Conservation (phyloP, 2,888 invertebrate genomes). For the Pseudococcus jackbeardsleyi region DNA sequence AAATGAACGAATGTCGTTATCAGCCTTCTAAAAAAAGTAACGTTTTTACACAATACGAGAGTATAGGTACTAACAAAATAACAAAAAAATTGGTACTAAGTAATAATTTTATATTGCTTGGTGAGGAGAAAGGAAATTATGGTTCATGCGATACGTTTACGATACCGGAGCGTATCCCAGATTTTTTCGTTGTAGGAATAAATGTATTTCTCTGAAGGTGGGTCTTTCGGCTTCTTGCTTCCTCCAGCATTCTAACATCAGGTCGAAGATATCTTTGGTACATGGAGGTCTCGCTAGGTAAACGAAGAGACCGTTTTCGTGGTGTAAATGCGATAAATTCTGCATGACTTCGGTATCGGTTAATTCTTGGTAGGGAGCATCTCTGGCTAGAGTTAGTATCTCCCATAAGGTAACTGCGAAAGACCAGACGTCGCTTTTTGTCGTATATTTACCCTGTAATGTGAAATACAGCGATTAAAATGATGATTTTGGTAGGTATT, state of each 20-base stretch:
- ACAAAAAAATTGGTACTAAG: conserved; percentile 58
- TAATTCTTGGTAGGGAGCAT: conserved; percentile 82
- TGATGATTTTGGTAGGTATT: no score
- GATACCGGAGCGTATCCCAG: conserved; percentile 70
- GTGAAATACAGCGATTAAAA: no score
- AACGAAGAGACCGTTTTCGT: conserved; percentile 71
- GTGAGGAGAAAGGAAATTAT: conserved; percentile 34
- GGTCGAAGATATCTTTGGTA: conserved; percentile 75
- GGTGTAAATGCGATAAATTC: conserved; percentile 81
- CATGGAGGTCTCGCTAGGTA: conserved; percentile 72
- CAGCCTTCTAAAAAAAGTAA: conserved; percentile 58
- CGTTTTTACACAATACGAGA: conserved; percentile 45
- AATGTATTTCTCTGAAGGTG: conserved; percentile 75
- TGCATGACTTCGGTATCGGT: conserved; percentile 85
- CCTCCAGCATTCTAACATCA: conserved; percentile 77
- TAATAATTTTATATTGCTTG: conserved; percentile 56
- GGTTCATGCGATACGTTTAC: background rate
- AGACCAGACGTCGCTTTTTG: conserved; percentile 92
- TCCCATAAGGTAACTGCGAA: conserved; percentile 92
- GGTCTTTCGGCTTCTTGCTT: conserved; percentile 73
- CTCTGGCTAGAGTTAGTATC: conserved; percentile 82
- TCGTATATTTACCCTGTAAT: conserved; percentile 84
- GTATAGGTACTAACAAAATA: conserved; percentile 48
- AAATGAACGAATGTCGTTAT: conserved; percentile 1
- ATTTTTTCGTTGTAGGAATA: conserved; percentile 74